Evolutionary conservation across 2,888 invertebrate species (phyloP), one percentile per base, ranked within the genome.

Genomic region (Lissocephala sabroskyi): DNA sequence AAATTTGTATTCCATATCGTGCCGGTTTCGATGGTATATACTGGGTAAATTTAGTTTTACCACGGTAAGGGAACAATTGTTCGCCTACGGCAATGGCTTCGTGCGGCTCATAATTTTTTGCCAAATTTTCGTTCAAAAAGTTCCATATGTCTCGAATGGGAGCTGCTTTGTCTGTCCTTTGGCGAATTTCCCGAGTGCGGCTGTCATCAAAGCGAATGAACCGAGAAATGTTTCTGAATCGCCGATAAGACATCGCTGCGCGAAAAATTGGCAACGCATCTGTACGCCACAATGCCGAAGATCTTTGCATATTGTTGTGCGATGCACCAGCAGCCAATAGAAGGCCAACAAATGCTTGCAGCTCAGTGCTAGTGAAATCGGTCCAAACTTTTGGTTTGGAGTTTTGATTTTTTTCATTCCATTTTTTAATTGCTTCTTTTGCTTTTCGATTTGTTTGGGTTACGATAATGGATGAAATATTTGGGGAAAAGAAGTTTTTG

Each of bases 1-100:
- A 40, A 11, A 43, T 7, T 28, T 44, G 29, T 10, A 33, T 44
- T 1, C 40, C 33, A 39, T 44, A 39, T 33, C 30, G 35, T 10
- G 36, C 29, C 23, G 30, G 36, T 42, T 39, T n/a, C n/a, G n/a
- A n/a, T n/a, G n/a, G n/a, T n/a, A n/a, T n/a, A n/a, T n/a, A n/a
- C n/a, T n/a, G n/a, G 11, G 39, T 39, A 11, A 39, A 39, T 11
- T 39, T 39, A 11, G 39, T 39, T 18, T 10, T 4, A 2, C 39
- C 39, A 4, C 39, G n/a, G 11, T 19, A 39, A 19, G 13, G 1
- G 19, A 39, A 18, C 23, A 19, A 11, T 23, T 39, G 39, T 19
- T 39, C 18, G 19, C 19, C 39, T 2, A 39, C 3, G 23, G 23
- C 19, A 11, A 39, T 19, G n/a, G 6, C 11, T 19, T 39, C 19